Percentiles rank a stretch among this genome's conserved stretches.
These are phyloP conservation scores for Aphidius gifuensis DNA, from an alignment of 1,140 invertebrate genomes.

Conservation along the genomic window DNA sequence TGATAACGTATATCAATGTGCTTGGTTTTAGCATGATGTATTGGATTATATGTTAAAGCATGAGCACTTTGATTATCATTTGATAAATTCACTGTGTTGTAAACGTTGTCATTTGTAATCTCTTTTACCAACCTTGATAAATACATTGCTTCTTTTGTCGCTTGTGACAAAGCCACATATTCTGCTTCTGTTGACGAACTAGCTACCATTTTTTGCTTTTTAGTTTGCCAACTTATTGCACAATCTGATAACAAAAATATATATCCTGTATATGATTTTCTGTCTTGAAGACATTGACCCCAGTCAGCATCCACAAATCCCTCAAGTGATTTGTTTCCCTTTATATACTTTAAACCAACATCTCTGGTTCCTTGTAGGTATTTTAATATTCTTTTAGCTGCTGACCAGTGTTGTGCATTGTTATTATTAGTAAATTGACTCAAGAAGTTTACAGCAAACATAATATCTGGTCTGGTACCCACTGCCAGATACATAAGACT, in stretches of 20 bases:
- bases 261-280: conserved; percentile 42
- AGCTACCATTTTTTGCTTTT: conserved; percentile 53
- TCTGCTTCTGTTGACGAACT: conserved; percentile 52
- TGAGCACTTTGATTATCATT: conserved; percentile 45
- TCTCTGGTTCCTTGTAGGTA: background rate
- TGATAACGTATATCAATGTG: conserved; percentile 47
- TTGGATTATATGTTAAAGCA: conserved; percentile 38
- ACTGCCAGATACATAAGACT: conserved; percentile 48
- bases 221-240: conserved; percentile 54
- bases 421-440: conserved; percentile 32
- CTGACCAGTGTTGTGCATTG: conserved; percentile 24
- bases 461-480: conserved; percentile 51
- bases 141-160: conserved; percentile 38
- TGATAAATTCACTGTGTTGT: conserved; percentile 23
- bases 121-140: conserved; percentile 22
- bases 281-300: conserved; percentile 31
- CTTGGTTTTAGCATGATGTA: conserved; percentile 43
- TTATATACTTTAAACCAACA: background rate
- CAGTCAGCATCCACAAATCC: conserved; percentile 40
- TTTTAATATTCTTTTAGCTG: conserved; percentile 26
- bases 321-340: background rate
- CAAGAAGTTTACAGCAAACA: conserved; percentile 41
- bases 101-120: conserved; percentile 20
- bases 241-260: conserved; percentile 37
- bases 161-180: conserved; percentile 45